These are phyloP conservation scores for Sminthurinus signatus DNA, from an alignment of 1,140 invertebrate genomes.

Conservation along the genomic window DNA sequence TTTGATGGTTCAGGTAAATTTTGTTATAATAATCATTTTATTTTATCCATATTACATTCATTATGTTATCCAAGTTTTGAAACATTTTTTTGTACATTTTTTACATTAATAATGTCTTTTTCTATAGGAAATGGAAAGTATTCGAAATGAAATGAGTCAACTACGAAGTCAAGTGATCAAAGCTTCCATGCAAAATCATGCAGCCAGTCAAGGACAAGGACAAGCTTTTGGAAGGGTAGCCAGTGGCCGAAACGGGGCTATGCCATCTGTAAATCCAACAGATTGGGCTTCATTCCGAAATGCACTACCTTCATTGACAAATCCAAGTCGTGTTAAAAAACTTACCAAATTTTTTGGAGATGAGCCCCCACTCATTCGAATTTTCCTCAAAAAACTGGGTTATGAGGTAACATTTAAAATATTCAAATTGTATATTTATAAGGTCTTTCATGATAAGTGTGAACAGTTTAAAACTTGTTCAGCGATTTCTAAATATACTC, in stretches of 20 bases:
- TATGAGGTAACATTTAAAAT: constrained; percentile 68
- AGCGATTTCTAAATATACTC: not conserved
- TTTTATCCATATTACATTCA: no score
- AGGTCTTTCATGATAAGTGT: no score
- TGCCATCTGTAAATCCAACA: constrained; percentile 21
- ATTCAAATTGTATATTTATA: no score
- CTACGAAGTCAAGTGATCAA: constrained; percentile 55
- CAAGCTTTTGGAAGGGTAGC: constrained; percentile 23
- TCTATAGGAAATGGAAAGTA: constrained; percentile 76
- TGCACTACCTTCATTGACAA: constrained; percentile 53
- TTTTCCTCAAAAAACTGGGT: constrained; percentile 84
- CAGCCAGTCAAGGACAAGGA: constrained; percentile 19
- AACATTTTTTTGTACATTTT: no score
- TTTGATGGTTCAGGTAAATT: constrained; percentile 65
- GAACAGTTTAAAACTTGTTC: no score
- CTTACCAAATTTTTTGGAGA: constrained; percentile 88
- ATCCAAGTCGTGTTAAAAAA: constrained; percentile 74
- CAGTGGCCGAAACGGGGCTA: constrained; percentile 26
- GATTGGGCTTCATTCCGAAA: constrained; percentile 40
- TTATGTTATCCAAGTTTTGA: no score
- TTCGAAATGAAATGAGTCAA: constrained; percentile 73
- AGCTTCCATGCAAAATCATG: constrained; percentile 36
- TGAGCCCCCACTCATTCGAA: constrained; percentile 78
- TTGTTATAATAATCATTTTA: no score
- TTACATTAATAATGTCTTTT: no score